Evolutionary conservation across 1,140 invertebrate species (phyloP).

Genomic region (Drosophila aff.): DNA sequence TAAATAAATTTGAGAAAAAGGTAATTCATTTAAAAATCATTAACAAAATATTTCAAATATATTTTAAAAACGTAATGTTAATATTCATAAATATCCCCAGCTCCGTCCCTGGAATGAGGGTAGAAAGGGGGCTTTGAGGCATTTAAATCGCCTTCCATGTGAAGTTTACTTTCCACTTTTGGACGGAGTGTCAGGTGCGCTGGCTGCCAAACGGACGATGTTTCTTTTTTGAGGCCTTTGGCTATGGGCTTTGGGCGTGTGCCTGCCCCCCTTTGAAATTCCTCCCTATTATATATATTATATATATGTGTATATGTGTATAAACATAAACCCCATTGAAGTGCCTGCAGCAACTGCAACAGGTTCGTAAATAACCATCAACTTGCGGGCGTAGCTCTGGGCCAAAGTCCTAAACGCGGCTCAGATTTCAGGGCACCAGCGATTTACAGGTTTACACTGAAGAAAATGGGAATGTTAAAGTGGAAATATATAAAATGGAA

Average conservation of each 20-base stretch:
- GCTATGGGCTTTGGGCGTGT: slow-evolving; percentile 46
- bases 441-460: slow-evolving; percentile 17
- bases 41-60: background rate
- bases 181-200: slow-evolving; percentile 57
- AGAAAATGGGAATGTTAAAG: background rate
- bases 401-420: slow-evolving; percentile 67
- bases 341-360: slow-evolving; percentile 40
- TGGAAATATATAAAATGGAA: no score
- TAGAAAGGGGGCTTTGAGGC: slow-evolving; percentile 11
- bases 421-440: slow-evolving; percentile 51
- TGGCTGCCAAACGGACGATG: slow-evolving; percentile 54
- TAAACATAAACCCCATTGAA: background rate
- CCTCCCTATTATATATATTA: background rate
- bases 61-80: background rate
- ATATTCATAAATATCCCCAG: background rate
- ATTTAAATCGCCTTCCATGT: slow-evolving; percentile 65
- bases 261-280: slow-evolving; percentile 24
- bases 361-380: slow-evolving; percentile 46
- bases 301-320: background rate
- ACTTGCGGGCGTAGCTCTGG: slow-evolving; percentile 45
- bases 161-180: slow-evolving; percentile 76
- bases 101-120: background rate
- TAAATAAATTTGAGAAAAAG: no score
- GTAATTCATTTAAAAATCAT: background rate
- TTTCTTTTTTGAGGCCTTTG: slow-evolving; percentile 14